These are phyloP conservation scores for Lithophane socia DNA, from an alignment of 2,888 invertebrate species.

Conservation along the genomic window DNA sequence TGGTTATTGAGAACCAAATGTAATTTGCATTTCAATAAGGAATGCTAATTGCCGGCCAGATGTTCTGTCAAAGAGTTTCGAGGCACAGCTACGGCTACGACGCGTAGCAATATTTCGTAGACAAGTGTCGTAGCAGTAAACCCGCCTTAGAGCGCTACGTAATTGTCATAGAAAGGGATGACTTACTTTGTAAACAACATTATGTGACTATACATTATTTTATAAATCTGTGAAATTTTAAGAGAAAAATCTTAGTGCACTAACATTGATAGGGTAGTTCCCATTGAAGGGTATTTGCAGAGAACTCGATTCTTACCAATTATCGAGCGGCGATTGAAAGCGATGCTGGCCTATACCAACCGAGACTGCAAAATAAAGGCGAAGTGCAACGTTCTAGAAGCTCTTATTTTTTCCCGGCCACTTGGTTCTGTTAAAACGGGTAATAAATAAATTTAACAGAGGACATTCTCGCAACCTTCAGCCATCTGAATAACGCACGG, in stretches of 20 bases:
- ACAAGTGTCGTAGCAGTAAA: constrained; percentile 30
- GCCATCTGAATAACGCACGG: constrained; percentile 77
- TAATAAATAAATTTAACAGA: constrained; percentile 68
- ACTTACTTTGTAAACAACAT: neutral
- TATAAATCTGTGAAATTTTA: neutral
- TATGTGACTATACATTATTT: neutral
- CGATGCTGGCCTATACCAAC: constrained; percentile 71
- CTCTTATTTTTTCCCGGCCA: constrained; percentile 67
- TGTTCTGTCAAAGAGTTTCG: constrained; percentile 9
- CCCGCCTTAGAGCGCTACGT: constrained; percentile 18
- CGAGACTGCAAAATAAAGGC: constrained; percentile 72
- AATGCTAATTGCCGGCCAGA: constrained; percentile 5
- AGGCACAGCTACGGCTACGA: constrained; percentile 29
- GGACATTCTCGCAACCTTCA: constrained; percentile 66
- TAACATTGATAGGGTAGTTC: constrained; percentile 34
- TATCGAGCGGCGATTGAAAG: constrained; percentile 77
- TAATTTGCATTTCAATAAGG: constrained; percentile 13
- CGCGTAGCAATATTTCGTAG: constrained; percentile 37
- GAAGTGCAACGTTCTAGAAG: constrained; percentile 70
- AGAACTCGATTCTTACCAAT: constrained; percentile 76
- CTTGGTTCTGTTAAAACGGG: constrained; percentile 72
- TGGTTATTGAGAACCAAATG: constrained; percentile 4
- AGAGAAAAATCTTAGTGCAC: constrained; percentile 10
- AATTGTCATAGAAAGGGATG: constrained; percentile 9
- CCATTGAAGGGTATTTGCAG: constrained; percentile 69